Percentiles rank a stretch among this genome's conserved stretches.
Evolutionary conservation across 1,140 invertebrate species (phyloP).

Genomic region (Streblospio benedicti): DNA sequence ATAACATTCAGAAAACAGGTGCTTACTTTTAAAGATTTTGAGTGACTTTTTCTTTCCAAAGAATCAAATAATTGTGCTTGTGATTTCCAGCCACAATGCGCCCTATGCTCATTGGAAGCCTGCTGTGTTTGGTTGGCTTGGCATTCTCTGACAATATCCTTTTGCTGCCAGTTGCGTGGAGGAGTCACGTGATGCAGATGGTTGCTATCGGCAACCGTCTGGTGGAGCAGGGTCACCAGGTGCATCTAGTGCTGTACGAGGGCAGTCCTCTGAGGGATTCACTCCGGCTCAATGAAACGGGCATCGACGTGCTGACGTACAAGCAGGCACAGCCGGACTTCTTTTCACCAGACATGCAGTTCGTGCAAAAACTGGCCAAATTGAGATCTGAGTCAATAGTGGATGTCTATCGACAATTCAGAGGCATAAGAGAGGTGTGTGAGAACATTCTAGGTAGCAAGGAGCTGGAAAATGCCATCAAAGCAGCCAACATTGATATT

Average conservation of each 20-base stretch:
- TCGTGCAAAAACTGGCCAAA: too few species aligned
- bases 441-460: neutral
- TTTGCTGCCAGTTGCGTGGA: neutral
- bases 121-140: too few species aligned
- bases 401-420: too few species aligned
- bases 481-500: slow-evolving; percentile 23
- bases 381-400: too few species aligned
- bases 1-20: too few species aligned
- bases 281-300: neutral
- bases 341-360: neutral
- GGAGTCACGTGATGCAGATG: neutral
- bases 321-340: neutral
- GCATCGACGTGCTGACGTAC: neutral
- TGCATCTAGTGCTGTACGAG: neutral
- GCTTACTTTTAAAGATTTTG: too few species aligned
- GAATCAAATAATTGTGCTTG: too few species aligned
- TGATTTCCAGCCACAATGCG: too few species aligned
- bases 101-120: too few species aligned
- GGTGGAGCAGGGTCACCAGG: neutral
- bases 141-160: too few species aligned
- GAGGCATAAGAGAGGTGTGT: neutral
- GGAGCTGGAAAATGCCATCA: neutral
- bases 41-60: too few species aligned
- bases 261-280: neutral
- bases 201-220: neutral